phyloP scores from a whole-genome alignment of 2,113 vertebrate genomes.

The Cichladusa arquata region DNA sequence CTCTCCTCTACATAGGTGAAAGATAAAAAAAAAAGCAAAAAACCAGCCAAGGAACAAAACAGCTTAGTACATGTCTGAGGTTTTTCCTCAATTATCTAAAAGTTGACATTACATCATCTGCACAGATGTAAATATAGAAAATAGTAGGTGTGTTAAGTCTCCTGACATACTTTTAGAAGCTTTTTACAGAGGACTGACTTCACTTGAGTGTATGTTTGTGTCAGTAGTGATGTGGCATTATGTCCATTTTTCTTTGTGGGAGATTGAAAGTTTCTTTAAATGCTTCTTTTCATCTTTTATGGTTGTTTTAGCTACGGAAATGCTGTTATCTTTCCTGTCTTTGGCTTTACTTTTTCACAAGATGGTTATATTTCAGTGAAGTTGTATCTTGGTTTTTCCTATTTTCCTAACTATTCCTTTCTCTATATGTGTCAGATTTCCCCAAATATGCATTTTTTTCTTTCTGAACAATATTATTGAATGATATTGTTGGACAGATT shows the following conservation, averaged over 20 bases:
- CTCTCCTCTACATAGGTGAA: background rate
- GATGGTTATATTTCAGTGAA: background rate
- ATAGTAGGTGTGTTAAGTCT: slow-evolving; percentile 27
- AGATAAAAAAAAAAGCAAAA: background rate
- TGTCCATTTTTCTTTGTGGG: background rate
- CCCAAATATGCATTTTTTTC: rapidly evolving
- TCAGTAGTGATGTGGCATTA: background rate
- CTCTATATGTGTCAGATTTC: background rate
- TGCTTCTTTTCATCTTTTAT: background rate
- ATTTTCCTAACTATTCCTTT: background rate
- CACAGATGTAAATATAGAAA: slow-evolving; percentile 44
- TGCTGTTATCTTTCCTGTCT: background rate
- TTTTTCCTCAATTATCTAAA: slow-evolving; percentile 6
- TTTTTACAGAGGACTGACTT: background rate
- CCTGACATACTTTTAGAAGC: background rate
- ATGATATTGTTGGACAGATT: background rate
- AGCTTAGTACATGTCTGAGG: background rate
- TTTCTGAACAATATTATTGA: background rate
- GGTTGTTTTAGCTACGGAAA: background rate
- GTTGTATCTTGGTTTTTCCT: background rate
- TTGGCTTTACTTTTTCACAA: background rate
- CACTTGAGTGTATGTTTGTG: background rate
- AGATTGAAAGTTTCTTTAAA: background rate
- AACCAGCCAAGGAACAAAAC: background rate
- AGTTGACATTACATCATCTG: slow-evolving; percentile 22